These are phyloP conservation scores for Ips typographus DNA, from an alignment of 1,140 invertebrate species.

Conservation along the genomic window DNA sequence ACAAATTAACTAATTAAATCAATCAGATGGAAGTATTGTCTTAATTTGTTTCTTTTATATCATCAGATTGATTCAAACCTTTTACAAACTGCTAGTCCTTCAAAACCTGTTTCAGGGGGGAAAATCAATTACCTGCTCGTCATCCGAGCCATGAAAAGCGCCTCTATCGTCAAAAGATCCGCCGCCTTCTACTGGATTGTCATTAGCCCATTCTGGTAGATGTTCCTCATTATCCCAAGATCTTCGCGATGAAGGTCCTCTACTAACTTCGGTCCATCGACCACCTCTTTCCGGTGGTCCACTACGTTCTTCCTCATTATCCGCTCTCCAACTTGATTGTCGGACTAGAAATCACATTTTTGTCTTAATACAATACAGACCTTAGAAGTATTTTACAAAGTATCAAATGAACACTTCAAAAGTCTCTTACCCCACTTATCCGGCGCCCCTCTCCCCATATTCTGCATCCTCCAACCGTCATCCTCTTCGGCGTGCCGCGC, in stretches of 20 bases:
- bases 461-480: constrained; percentile 61
- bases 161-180: constrained; percentile 85
- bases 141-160: constrained; percentile 74
- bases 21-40: too few relatives aligned
- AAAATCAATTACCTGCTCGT: constrained; percentile 50
- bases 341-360: constrained; percentile 45
- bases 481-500: constrained; percentile 61
- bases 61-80: too few relatives aligned
- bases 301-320: constrained; percentile 42
- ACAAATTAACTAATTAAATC: too few relatives aligned
- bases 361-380: background rate
- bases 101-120: background rate
- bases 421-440: constrained; percentile 41
- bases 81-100: too few relatives aligned
- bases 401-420: background rate
- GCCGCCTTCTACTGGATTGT: constrained; percentile 73
- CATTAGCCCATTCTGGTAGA: constrained; percentile 75
- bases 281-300: constrained; percentile 43
- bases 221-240: constrained; percentile 63
- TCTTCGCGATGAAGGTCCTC: constrained; percentile 45
- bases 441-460: constrained; percentile 31
- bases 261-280: constrained; percentile 47
- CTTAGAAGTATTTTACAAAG: background rate
- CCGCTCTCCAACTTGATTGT: constrained; percentile 66
- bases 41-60: background rate